phyloP scores from a whole-genome alignment of 35 echinoderm and acorn worm species.

The Stichopus chloronotus region DNA sequence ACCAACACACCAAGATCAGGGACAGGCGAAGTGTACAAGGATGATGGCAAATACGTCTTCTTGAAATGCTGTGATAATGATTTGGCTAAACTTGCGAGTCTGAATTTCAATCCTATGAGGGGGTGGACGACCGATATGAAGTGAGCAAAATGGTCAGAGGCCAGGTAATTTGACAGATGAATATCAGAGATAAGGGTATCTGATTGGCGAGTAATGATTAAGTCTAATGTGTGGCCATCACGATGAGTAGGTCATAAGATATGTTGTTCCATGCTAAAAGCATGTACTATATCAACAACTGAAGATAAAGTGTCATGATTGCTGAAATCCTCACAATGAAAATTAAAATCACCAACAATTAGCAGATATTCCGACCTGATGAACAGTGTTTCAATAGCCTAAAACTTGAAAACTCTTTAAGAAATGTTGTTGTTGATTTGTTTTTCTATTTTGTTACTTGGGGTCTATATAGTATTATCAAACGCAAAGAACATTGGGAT shows the following conservation, averaged over 20 bases:
- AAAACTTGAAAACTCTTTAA: constrained; percentile 23
- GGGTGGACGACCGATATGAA: constrained; percentile 54
- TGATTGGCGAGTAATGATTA: constrained; percentile 40
- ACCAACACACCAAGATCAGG: not conserved
- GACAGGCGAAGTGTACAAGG: constrained; percentile 52
- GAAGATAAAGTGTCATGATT: not conserved
- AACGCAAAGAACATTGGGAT: not conserved
- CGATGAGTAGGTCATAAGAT: constrained; percentile 19
- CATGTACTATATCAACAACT: not conserved
- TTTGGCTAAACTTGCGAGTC: constrained; percentile 63
- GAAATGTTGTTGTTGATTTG: not conserved
- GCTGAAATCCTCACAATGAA: no score
- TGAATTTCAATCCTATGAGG: constrained; percentile 50
- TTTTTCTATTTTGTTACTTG: constrained; percentile 29
- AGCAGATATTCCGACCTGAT: not conserved
- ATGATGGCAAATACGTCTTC: constrained; percentile 56
- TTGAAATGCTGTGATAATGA: constrained; percentile 64
- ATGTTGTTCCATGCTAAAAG: not conserved
- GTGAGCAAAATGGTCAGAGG: constrained; percentile 71
- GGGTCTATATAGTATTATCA: constrained; percentile 52
- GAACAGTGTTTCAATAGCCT: constrained; percentile 25
- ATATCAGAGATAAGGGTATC: constrained; percentile 56
- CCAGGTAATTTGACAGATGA: constrained; percentile 53
- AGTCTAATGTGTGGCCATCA: constrained; percentile 49
- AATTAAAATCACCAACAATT: no score